Evolutionary conservation across 1,140 invertebrate species (phyloP), one percentile per base, ranked within the genome.

Genomic region (Megalopta genalis): DNA sequence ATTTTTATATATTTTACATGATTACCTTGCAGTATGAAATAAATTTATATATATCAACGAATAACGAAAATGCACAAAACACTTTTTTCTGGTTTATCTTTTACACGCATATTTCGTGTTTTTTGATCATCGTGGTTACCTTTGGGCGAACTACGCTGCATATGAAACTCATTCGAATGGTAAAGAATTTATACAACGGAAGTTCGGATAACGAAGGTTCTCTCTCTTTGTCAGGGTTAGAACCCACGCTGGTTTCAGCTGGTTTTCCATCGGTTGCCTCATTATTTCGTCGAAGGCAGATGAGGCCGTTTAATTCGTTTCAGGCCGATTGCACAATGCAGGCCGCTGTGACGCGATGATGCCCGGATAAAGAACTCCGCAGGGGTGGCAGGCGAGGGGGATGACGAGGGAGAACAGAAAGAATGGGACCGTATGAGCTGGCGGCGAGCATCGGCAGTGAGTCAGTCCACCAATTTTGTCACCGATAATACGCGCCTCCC

Each of bases 381-480:
- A 25, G 81, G 81, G 67, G 60, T 71, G 67, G 66, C 66, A 71
- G 66, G 37, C 60, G 59, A 67, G 63, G 72, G 80, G 68, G 76
- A 77, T 70, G 76, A 77, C 73, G 79, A 70, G 76, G 60, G 80
- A 62, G 75, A 12, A 10, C 21, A 39, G 59, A 64, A 16, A 49
- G 62, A 27, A 64, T 32, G 49, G 68, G 57, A 9, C 54, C n/a
- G 49, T 77, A 77, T 81, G 80, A 81, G 74, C 75, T 81, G 80
- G 74, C 80, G 67, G 62, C 52, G 78, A 80, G 78, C 78, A 81
- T 81, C 68, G 62, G 27, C 32, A 27, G 68, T 82, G 80, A 82
- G 75, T 82, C 80, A 82, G 80, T 82, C 54, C 10, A 37, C 57
- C 76, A 82, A 81, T 79, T 82, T 77, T 82, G 54, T 82, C 21